A percentile compares a stretch with the other conserved stretches of the same genome.
Conservation (phyloP, 2,888 invertebrate genomes). For the Drosophila borealis region DNA sequence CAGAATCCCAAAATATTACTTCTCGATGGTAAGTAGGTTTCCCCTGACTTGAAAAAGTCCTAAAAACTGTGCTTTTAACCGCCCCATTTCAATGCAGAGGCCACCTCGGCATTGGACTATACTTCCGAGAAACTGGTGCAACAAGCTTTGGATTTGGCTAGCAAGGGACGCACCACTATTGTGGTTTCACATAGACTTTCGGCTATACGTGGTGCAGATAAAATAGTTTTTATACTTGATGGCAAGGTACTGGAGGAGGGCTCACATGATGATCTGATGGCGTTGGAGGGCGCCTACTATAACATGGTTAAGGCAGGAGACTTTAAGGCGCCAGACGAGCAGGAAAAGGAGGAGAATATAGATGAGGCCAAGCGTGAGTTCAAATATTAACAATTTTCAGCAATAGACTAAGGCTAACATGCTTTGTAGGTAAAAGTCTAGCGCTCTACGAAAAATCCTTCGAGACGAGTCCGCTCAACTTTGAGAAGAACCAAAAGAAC, state of each 20-base stretch:
- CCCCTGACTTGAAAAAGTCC: no score
- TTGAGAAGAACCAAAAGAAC: constrained; percentile 83
- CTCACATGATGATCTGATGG: constrained; percentile 90
- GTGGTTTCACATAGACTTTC: constrained; percentile 91
- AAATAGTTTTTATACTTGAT: constrained; percentile 89
- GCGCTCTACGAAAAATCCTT: constrained; percentile 83
- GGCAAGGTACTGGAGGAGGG: constrained; percentile 91
- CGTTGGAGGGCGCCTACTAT: constrained; percentile 88
- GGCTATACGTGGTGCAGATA: constrained; percentile 90
- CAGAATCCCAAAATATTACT: constrained; percentile 91
- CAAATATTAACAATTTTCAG: not conserved
- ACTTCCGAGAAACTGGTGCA: constrained; percentile 93
- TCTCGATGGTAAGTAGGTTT: constrained; percentile 87
- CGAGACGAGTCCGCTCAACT: constrained; percentile 81
- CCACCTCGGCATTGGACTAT: constrained; percentile 93
- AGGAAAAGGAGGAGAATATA: constrained; percentile 62
- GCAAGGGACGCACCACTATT: constrained; percentile 90
- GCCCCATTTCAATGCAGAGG: constrained; percentile 84
- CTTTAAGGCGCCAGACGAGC: constrained; percentile 71
- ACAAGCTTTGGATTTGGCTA: constrained; percentile 91
- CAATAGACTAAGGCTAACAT: not conserved
- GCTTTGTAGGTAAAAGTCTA: constrained; percentile 74
- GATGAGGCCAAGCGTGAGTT: constrained; percentile 76
- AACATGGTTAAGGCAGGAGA: constrained; percentile 87
- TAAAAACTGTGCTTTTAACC: not conserved